Evolutionary conservation across 1,140 invertebrate genomes (phyloP).

Genomic region (Bombus confusus): DNA sequence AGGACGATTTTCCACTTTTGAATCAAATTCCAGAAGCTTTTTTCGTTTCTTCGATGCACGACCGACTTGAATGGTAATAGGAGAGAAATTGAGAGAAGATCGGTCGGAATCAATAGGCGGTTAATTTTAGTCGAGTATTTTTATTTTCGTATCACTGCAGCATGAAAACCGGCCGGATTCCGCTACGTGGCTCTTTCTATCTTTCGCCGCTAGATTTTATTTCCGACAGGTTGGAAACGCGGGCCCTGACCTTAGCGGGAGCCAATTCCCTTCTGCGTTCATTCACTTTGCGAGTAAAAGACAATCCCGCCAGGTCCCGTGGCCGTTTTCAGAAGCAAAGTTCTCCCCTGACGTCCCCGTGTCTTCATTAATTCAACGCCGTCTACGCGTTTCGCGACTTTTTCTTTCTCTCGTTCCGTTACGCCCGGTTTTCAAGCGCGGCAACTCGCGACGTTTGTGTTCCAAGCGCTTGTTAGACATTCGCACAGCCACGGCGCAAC

Average conservation of each 20-base stretch:
- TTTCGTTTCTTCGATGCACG: too few species aligned
- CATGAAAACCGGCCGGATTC: constrained; percentile 20
- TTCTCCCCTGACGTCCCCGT: neutral
- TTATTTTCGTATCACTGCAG: constrained; percentile 4
- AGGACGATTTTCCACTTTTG: neutral
- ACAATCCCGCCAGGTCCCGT: neutral
- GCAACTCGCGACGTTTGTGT: neutral
- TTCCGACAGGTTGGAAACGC: neutral
- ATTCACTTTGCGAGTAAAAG: constrained; percentile 23
- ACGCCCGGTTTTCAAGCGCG: neutral
- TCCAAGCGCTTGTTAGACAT: neutral
- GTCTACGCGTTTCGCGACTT: neutral
- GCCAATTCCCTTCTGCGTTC: constrained; percentile 19
- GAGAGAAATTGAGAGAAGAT: neutral
- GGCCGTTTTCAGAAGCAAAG: neutral
- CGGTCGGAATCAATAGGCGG: constrained; percentile 2
- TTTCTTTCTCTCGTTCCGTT: neutral
- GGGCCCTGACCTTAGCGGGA: constrained; percentile 30
- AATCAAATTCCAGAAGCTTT: too few species aligned
- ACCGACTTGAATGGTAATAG: neutral
- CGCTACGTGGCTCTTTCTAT: neutral
- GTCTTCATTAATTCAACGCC: constrained; percentile 30
- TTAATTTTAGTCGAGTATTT: constrained; percentile 38
- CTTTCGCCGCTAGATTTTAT: constrained; percentile 28
- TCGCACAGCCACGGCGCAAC: neutral